Conservation (phyloP, 2,113 vertebrate genomes). For the Melanerpes formicivorus region DNA sequence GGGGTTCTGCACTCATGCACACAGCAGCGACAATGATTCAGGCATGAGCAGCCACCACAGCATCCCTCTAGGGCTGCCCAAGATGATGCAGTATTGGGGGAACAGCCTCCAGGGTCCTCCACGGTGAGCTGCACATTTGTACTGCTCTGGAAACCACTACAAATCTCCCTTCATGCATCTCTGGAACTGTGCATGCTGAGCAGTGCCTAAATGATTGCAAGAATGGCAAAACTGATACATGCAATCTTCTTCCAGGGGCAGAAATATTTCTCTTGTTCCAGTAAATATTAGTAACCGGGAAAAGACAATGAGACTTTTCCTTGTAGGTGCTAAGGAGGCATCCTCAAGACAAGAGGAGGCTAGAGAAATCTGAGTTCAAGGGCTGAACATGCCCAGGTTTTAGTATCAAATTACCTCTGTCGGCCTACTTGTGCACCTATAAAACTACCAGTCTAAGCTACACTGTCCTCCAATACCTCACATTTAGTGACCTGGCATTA, state of each 20-base stretch:
- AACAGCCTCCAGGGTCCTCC: neutral
- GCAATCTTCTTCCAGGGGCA: neutral
- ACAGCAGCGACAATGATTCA: neutral
- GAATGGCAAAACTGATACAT: neutral
- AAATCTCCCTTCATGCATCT: neutral
- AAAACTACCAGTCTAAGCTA: neutral
- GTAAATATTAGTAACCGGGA: neutral
- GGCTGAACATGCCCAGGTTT: neutral
- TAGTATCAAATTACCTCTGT: neutral
- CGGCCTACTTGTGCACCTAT: neutral
- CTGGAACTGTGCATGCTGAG: accelerated
- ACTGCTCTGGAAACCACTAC: neutral
- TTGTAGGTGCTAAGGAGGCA: neutral
- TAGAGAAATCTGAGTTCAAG: neutral
- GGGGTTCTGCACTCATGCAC: neutral
- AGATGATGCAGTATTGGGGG: neutral
- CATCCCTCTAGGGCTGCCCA: neutral
- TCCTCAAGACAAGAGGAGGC: neutral
- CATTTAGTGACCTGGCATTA: neutral
- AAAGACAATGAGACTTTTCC: neutral
- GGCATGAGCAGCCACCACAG: neutral
- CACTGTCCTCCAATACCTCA: neutral
- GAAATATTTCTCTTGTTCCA: neutral
- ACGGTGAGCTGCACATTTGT: neutral
- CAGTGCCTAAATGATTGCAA: neutral